These are phyloP conservation scores for Acrocyrtus sp. DNA, from an alignment of 2,888 invertebrate species.

Conservation along the genomic window DNA sequence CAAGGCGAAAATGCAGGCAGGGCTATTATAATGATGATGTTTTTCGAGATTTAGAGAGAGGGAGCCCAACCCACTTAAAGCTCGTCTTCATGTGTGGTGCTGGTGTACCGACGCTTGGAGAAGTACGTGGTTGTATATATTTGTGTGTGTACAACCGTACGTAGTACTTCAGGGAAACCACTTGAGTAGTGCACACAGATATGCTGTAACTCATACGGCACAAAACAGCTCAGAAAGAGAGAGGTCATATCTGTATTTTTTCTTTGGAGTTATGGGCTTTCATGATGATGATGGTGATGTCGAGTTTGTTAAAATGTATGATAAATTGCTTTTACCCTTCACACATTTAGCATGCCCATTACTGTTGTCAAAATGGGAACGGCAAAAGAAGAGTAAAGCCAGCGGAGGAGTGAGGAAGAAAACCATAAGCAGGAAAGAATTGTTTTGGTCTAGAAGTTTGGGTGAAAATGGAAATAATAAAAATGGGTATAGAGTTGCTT, in stretches of 20 bases:
- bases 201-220: no score
- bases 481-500: no score
- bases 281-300: slow-evolving; percentile 49
- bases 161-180: no score
- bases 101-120: background rate
- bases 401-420: no score
- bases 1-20: background rate
- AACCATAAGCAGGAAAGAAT: no score
- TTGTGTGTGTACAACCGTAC: slow-evolving; percentile 39
- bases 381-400: background rate
- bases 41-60: no score
- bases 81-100: slow-evolving; percentile 11
- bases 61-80: background rate
- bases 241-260: no score
- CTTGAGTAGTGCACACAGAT: no score
- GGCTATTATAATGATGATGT: no score
- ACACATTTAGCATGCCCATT: slow-evolving; percentile 42
- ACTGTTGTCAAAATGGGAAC: slow-evolving; percentile 9
- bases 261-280: slow-evolving; percentile 34
- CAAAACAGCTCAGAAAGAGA: no score
- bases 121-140: background rate
- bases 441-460: no score
- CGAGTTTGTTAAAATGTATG: slow-evolving; percentile 48
- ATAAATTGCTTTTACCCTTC: slow-evolving; percentile 50
- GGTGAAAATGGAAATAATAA: no score